Percentiles rank a stretch among this genome's conserved stretches.
phyloP scores from a whole-genome alignment of 2,888 invertebrate species.

The Crossocerus cetratus region DNA sequence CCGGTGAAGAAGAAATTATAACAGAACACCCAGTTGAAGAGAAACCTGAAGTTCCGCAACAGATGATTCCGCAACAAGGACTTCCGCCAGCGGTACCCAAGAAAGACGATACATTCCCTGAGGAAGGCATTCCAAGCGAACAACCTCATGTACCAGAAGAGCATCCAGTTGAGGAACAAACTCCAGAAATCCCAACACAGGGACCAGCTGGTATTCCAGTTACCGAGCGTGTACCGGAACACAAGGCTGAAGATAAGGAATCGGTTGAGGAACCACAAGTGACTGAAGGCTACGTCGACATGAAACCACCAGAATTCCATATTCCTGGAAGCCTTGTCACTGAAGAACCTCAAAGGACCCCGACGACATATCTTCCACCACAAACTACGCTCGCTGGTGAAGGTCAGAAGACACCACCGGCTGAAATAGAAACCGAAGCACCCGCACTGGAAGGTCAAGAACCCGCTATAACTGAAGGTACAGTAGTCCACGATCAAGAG shows the following conservation, averaged over 20 bases:
- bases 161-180: slow-evolving; percentile 8
- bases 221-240: slow-evolving; percentile 63
- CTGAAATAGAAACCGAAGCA: slow-evolving; percentile 20
- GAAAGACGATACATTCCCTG: slow-evolving; percentile 37
- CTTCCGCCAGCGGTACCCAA: slow-evolving; percentile 33
- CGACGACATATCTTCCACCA: slow-evolving; percentile 60
- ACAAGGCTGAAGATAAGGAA: slow-evolving; percentile 69
- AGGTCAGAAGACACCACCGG: slow-evolving; percentile 22
- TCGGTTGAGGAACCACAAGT: slow-evolving; percentile 55
- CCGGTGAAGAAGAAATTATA: slow-evolving; percentile 10
- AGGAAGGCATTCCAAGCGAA: slow-evolving; percentile 10
- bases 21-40: slow-evolving; percentile 21
- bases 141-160: slow-evolving; percentile 16
- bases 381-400: slow-evolving; percentile 31
- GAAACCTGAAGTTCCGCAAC: slow-evolving; percentile 32
- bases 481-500: slow-evolving; percentile 16
- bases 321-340: slow-evolving; percentile 58
- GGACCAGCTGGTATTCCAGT: slow-evolving; percentile 66
- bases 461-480: slow-evolving; percentile 15
- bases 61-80: slow-evolving; percentile 23
- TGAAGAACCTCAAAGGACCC: slow-evolving; percentile 54
- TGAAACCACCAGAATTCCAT: slow-evolving; percentile 53
- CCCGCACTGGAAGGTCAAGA: slow-evolving; percentile 33
- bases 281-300: slow-evolving; percentile 57
- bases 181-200: slow-evolving; percentile 49